phyloP scores from a whole-genome alignment of 2,797 vertebrate species.

The Danionella dracula region DNA sequence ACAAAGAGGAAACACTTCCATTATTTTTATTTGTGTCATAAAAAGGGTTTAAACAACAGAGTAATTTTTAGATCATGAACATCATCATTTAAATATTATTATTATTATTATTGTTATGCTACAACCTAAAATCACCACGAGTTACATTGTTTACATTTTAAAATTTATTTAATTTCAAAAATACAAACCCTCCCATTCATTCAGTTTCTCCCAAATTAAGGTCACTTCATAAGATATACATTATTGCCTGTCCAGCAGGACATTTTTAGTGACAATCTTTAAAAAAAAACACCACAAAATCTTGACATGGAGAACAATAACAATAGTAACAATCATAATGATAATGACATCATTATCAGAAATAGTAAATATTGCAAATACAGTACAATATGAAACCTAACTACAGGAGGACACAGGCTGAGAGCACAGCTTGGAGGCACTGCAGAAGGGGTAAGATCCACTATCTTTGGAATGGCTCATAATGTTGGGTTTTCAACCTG shows the following conservation, averaged over 20 bases:
- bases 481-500: slow-evolving; percentile 2
- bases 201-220: slow-evolving; percentile 71
- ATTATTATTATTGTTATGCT: slow-evolving; percentile 59
- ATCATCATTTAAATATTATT: slow-evolving; percentile 64
- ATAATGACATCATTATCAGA: slow-evolving; percentile 56
- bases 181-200: slow-evolving; percentile 62
- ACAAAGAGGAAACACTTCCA: slow-evolving; percentile 59
- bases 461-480: neutral
- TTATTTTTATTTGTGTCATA: slow-evolving; percentile 62
- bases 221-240: slow-evolving; percentile 68
- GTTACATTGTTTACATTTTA: slow-evolving; percentile 63
- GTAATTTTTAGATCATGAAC: slow-evolving; percentile 52
- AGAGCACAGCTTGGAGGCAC: slow-evolving; percentile 41
- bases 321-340: slow-evolving; percentile 66
- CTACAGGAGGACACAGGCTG: slow-evolving; percentile 43
- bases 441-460: neutral
- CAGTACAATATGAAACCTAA: slow-evolving; percentile 43
- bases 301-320: slow-evolving; percentile 68
- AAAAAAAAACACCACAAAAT: slow-evolving; percentile 62
- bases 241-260: slow-evolving; percentile 81
- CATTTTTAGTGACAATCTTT: slow-evolving; percentile 71
- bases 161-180: slow-evolving; percentile 69
- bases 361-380: slow-evolving; percentile 44
- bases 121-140: slow-evolving; percentile 46
- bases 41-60: slow-evolving; percentile 52